A percentile compares a stretch with the other conserved stretches of the same genome.
These are phyloP conservation scores for Hofmannophila pseudospretella DNA, from an alignment of 2,888 invertebrate species.

Conservation along the genomic window DNA sequence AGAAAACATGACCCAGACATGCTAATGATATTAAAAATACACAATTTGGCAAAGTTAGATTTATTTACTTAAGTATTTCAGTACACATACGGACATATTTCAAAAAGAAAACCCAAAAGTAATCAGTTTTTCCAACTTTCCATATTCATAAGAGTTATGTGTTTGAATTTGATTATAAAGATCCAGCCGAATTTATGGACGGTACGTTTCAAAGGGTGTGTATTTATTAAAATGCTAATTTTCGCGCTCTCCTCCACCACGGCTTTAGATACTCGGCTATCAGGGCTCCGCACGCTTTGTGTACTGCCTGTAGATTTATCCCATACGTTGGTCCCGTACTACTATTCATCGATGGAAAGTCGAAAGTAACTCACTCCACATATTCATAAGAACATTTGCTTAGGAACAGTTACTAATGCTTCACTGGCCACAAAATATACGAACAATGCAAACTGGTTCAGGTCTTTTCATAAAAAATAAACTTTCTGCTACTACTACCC, in stretches of 20 bases:
- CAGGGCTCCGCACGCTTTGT: conserved; percentile 71
- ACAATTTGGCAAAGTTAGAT: too few species aligned
- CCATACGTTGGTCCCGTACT: conserved; percentile 53
- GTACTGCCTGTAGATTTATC: conserved; percentile 72
- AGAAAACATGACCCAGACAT: too few species aligned
- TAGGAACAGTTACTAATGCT: too few species aligned
- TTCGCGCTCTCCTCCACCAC: conserved; percentile 55
- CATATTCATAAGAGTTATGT: conserved; percentile 62
- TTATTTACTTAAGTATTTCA: too few species aligned
- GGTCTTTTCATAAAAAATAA: too few species aligned
- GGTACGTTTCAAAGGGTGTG: conserved; percentile 74
- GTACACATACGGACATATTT: too few species aligned
- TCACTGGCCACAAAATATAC: too few species aligned
- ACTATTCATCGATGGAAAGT: conserved; percentile 29
- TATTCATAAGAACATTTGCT: too few species aligned
- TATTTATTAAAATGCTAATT: conserved; percentile 79
- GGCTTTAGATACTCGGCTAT: conserved; percentile 72
- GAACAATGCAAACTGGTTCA: too few species aligned
- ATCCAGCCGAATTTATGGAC: conserved; percentile 69
- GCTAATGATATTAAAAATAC: too few species aligned
- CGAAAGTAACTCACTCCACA: neutral
- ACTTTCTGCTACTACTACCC: too few species aligned
- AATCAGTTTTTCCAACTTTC: conserved; percentile 37
- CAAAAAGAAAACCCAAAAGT: conserved; percentile 7
- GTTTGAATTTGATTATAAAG: conserved; percentile 76